Evolutionary conservation across 2,888 invertebrate genomes (phyloP).

Genomic region (Euplagia quadripunctaria): DNA sequence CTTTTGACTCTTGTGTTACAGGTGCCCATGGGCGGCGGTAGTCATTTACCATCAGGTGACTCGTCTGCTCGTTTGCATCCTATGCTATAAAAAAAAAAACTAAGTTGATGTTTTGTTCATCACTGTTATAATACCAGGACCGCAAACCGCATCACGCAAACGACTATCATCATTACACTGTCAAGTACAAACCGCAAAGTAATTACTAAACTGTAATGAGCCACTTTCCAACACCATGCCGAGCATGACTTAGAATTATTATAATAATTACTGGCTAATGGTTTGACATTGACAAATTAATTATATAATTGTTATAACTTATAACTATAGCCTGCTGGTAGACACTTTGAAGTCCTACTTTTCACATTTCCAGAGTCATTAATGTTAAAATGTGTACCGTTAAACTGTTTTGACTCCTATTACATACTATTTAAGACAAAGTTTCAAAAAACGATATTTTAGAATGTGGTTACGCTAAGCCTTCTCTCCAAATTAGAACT

Average conservation of each 20-base stretch:
- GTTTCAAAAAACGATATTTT: not conserved
- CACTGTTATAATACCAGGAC: conserved; percentile 16
- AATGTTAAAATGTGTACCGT: not conserved
- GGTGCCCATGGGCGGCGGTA: too few species aligned
- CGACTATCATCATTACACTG: conserved; percentile 28
- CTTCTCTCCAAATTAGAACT: not conserved
- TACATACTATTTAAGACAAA: not conserved
- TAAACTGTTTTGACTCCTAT: not conserved
- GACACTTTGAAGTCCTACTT: not conserved
- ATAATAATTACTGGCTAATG: conserved; percentile 6
- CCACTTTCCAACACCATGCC: conserved; percentile 19
- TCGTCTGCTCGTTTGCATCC: too few species aligned
- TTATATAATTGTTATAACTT: not conserved
- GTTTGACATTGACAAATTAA: conserved; percentile 6
- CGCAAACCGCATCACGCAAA: conserved; percentile 35
- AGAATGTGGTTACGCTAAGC: not conserved
- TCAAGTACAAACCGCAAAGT: conserved; percentile 46
- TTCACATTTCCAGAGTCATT: not conserved
- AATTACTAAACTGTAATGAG: conserved; percentile 51
- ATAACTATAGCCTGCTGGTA: not conserved
- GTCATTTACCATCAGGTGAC: too few species aligned
- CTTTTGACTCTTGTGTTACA: too few species aligned
- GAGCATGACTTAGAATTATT: conserved; percentile 2
- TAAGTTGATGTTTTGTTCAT: not conserved
- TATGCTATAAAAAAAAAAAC: too few species aligned